A percentile compares a stretch with the other conserved stretches of the same genome.
Evolutionary conservation across 2,113 vertebrate species (phyloP).

Genomic region (Raja brachyura): DNA sequence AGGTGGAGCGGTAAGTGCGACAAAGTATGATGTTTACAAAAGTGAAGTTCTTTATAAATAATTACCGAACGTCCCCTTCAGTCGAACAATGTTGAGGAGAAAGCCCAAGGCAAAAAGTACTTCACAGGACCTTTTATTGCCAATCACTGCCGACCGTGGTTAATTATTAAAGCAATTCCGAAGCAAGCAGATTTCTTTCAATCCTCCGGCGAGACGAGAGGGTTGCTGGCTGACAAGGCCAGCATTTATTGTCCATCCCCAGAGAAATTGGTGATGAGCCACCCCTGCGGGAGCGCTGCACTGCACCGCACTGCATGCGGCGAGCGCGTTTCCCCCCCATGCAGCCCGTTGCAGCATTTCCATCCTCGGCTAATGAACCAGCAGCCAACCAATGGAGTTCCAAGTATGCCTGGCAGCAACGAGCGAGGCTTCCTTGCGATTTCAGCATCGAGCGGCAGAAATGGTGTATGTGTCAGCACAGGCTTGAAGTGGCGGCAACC

Average conservation of each 20-base stretch:
- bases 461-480: background rate
- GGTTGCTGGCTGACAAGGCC: no score
- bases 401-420: background rate
- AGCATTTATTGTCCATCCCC: no score
- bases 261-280: no score
- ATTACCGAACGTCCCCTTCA: background rate
- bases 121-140: conserved; percentile 8
- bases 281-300: no score
- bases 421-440: background rate
- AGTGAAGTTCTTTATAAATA: conserved; percentile 14
- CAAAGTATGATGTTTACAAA: background rate
- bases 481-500: background rate
- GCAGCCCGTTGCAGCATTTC: no score
- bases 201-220: no score
- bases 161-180: conserved; percentile 25
- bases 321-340: no score
- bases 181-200: background rate
- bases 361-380: no score
- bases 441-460: background rate
- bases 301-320: no score
- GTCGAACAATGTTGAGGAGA: background rate
- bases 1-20: background rate
- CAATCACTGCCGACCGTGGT: background rate
- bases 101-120: background rate
- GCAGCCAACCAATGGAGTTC: no score